Percentiles rank a stretch among this genome's conserved stretches.
These are phyloP conservation scores for Crocodylus rhombifer DNA, from an alignment of 2,797 vertebrate species.

Conservation along the genomic window DNA sequence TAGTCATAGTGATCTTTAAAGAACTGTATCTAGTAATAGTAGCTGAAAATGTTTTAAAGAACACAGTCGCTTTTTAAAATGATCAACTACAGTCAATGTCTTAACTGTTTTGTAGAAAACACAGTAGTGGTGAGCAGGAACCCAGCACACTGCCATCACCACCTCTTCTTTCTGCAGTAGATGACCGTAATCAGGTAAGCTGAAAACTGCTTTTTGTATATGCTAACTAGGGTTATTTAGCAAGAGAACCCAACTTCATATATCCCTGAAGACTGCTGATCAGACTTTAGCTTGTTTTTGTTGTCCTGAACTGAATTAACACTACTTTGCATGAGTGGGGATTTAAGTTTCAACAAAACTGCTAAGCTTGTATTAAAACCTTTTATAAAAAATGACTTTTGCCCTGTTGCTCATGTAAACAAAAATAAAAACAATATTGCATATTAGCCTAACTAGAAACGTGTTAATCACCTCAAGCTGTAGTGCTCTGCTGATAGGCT, in stretches of 20 bases:
- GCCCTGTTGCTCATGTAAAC: no score
- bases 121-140: slow-evolving; percentile 97
- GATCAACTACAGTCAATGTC: background rate
- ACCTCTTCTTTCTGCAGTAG: slow-evolving; percentile 89
- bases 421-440: no score
- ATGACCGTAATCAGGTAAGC: slow-evolving; percentile 90
- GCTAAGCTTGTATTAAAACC: no score
- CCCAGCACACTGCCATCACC: slow-evolving; percentile 92
- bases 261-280: background rate
- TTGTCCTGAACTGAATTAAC: background rate
- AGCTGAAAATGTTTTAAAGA: background rate
- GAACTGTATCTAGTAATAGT: background rate
- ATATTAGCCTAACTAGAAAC: no score
- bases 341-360: no score
- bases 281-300: background rate
- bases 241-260: background rate
- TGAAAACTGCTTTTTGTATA: background rate
- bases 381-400: no score
- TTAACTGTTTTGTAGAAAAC: slow-evolving; percentile 86
- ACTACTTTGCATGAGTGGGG: background rate
- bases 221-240: background rate
- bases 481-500: no score
- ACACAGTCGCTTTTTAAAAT: background rate
- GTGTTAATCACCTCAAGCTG: no score
- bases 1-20: background rate